These are phyloP conservation scores for Diorhabda sublineata DNA, from an alignment of 1,140 invertebrate genomes.

Conservation along the genomic window DNA sequence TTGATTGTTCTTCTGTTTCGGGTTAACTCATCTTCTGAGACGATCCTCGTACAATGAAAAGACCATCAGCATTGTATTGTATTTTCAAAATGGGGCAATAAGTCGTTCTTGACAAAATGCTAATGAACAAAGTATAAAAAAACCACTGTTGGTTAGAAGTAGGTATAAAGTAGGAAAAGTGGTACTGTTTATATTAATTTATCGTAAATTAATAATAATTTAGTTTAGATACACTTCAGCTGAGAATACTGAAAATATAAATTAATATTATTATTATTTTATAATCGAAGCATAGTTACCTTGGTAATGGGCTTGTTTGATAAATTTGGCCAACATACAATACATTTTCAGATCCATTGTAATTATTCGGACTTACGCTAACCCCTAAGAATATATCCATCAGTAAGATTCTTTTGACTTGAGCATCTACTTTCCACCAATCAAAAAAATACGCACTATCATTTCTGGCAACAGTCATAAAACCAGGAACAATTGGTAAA, in stretches of 20 bases:
- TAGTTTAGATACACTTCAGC: no score
- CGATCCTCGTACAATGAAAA: no score
- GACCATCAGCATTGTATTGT: no score
- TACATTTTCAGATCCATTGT: constrained; percentile 59
- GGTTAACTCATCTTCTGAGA: no score
- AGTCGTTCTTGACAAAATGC: no score
- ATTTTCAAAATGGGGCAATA: no score
- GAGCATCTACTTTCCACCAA: constrained; percentile 59
- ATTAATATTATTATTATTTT: neutral
- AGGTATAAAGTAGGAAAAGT: no score
- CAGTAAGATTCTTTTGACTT: constrained; percentile 58
- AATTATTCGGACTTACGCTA: constrained; percentile 62
- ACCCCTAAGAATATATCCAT: constrained; percentile 67
- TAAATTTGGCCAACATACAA: constrained; percentile 56
- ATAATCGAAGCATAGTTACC: constrained; percentile 4
- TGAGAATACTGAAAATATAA: neutral
- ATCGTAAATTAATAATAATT: no score
- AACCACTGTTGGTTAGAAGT: no score
- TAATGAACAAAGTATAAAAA: no score
- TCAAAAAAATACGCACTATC: constrained; percentile 52
- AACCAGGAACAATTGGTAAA: constrained; percentile 56
- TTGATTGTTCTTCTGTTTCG: no score
- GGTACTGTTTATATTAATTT: no score
- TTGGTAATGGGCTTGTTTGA: constrained; percentile 31
- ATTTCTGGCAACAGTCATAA: constrained; percentile 51